phyloP scores from a whole-genome alignment of 2,113 vertebrate species.

The Arvicanthis niloticus region DNA sequence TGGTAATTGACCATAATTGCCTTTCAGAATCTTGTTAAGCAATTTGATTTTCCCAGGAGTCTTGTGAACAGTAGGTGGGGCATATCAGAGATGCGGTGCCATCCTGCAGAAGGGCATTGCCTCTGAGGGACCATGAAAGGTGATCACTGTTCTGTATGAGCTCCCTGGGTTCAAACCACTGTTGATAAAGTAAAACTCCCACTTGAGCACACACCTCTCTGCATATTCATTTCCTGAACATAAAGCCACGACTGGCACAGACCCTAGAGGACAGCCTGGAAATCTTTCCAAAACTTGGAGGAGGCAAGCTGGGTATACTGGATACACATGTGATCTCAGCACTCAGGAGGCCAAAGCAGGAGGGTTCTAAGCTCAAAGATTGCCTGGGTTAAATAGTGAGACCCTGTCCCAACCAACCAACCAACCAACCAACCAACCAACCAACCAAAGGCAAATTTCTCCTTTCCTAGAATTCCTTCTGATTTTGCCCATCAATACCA shows the following conservation, averaged over 20 bases:
- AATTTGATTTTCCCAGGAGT: neutral
- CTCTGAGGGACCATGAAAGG: neutral
- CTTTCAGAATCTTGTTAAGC: neutral
- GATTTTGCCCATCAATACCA: neutral
- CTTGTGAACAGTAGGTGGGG: slow-evolving; percentile 7
- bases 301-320: neutral
- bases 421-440: neutral
- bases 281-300: neutral
- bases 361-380: neutral
- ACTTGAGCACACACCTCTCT: neutral
- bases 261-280: neutral
- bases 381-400: neutral
- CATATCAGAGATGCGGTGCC: neutral
- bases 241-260: neutral
- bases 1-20: neutral
- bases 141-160: neutral
- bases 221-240: slow-evolving; percentile 24
- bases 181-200: accelerated
- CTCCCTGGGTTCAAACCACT: accelerated
- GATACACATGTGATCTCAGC: neutral
- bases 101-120: neutral
- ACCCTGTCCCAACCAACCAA: neutral
- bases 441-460: neutral
- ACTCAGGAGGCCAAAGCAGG: neutral
- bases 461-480: neutral